phyloP scores from a whole-genome alignment of 2,113 vertebrate genomes.

The Dasyornis broadbenti region DNA sequence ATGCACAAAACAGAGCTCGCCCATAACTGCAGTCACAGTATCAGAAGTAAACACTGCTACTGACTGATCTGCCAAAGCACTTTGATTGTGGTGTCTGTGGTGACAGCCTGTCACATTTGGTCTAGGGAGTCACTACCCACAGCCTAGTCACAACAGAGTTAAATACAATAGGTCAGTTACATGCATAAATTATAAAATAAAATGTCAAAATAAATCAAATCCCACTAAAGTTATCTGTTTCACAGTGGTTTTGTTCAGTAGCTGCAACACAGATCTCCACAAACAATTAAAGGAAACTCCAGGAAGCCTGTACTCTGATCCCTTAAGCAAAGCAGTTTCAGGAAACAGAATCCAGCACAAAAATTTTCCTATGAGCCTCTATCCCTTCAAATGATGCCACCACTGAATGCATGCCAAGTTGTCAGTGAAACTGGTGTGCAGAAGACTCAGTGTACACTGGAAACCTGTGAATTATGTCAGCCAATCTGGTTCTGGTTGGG shows the following conservation, averaged over 20 bases:
- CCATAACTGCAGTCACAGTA: not conserved
- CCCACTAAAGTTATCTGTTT: constrained; percentile 1
- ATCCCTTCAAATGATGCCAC: constrained; percentile 57
- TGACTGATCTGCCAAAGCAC: not conserved
- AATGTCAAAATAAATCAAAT: constrained; percentile 33
- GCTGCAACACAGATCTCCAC: not conserved
- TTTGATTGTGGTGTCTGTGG: not conserved
- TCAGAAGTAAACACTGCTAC: not conserved
- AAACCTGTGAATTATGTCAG: constrained; percentile 22
- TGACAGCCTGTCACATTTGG: not conserved
- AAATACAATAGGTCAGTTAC: not conserved
- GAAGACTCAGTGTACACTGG: not conserved
- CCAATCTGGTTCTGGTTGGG: constrained; percentile 29
- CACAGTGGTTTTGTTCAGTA: not conserved
- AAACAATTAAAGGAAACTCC: constrained; percentile 76
- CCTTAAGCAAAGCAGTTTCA: not conserved
- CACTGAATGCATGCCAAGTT: constrained; percentile 37
- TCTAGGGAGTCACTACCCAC: not conserved
- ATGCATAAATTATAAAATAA: not conserved
- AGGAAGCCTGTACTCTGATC: constrained; percentile 54
- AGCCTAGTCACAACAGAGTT: not conserved
- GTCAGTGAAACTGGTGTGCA: not conserved
- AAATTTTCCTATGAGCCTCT: constrained; percentile 47
- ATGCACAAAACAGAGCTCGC: not conserved
- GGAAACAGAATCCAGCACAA: constrained; percentile 4